Base-by-base conservation (phyloP, 1,140 invertebrate species). In the Ylistrum balloti region DNA sequence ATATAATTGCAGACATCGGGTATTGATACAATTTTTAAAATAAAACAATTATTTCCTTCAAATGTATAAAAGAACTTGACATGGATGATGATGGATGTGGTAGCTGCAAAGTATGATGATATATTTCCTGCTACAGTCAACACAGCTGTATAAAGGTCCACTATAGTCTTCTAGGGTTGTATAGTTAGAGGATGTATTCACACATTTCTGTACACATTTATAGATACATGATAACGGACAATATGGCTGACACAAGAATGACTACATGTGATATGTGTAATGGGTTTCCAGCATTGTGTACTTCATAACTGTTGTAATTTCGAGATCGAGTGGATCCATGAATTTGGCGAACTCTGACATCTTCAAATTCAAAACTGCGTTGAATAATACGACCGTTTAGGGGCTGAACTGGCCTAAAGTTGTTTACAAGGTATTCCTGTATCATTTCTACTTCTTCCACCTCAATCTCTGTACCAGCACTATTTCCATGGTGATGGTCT, bases 391-490 rank as follows among this genome's bases (percentile, higher is more conserved):
- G 88, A 33, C 92, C 93, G 86, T 95, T 93, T 17, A 95, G 85
- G 13, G 93, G 94, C 90, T 95, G 95, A 28, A 95, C 92, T 28
- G 95, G 95, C 20, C 95, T 87, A 91, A 93, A 95, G 86, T 95
- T 95, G 91, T 95, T 94, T 32, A 93, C 93, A 10, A 95, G 88
- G 20, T 92, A 88, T 86, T 94, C 91, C 45, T 92, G 93, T 32
- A 91, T 56, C 86, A 91, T 90, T 86, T 92, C 92, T 32, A 85
- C 86, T 33, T 85, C 56, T 32, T 89, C 85, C 33, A 92, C 89
- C 33, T 92, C 90, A 20, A 41, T 85, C 41, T 87, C 32, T 74
- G 33, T 85, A n/a, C 87, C 33, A 35, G 56, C 34, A 11, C 33
- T 41, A 28, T 90, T 32, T 13, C 17, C 48, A 45, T 87, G 88